Conservation (phyloP, 2,888 invertebrate species). For the Agrotis ipsilon region DNA sequence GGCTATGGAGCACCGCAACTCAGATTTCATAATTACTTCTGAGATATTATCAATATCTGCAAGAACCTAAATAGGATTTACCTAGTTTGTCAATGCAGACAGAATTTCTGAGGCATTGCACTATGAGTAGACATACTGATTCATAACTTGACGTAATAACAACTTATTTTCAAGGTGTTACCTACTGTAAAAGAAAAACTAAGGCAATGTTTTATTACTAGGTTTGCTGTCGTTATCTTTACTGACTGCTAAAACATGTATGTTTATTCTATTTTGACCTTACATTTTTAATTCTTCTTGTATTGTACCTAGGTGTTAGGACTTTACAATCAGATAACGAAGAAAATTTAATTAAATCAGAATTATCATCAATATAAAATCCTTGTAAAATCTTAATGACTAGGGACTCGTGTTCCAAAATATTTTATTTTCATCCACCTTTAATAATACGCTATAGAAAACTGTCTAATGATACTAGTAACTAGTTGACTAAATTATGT, state of each 20-base stretch:
- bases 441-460: not conserved
- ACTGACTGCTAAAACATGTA: not conserved
- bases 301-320: not conserved
- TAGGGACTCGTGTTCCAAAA: too few species aligned
- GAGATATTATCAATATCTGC: too few species aligned
- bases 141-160: not conserved
- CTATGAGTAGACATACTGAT: not conserved
- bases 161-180: not conserved
- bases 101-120: not conserved
- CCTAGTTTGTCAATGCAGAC: not conserved
- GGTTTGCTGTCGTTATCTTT: slow-evolving; percentile 4
- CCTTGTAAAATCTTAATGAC: not conserved
- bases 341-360: too few species aligned
- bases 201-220: not conserved
- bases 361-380: not conserved
- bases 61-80: not conserved
- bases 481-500: not conserved
- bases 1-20: too few species aligned
- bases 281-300: not conserved
- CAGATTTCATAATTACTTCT: not conserved
- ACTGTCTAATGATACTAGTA: too few species aligned
- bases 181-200: slow-evolving; percentile 3
- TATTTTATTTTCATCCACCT: not conserved
- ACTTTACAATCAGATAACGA: not conserved
- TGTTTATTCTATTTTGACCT: not conserved